Evolutionary conservation across 1,140 invertebrate genomes (phyloP).

Genomic region (Pogonognathellus flavescens): DNA sequence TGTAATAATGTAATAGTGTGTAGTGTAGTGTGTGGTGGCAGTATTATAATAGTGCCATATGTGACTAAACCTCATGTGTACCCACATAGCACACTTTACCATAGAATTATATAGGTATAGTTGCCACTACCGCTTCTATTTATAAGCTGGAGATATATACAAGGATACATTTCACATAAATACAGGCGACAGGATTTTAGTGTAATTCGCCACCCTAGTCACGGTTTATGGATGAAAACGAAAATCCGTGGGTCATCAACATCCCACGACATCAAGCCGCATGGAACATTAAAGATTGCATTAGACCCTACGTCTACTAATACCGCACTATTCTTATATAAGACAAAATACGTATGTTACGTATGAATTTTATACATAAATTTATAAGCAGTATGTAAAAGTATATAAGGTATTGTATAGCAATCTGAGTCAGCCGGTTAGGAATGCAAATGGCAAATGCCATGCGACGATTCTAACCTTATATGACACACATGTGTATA

Average conservation of each 20-base stretch:
- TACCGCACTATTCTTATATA: not conserved
- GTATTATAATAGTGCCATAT: no score
- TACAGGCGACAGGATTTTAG: no score
- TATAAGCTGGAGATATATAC: no score
- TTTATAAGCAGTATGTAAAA: not conserved
- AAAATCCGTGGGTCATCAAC: slow-evolving; percentile 35
- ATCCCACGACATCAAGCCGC: slow-evolving; percentile 24
- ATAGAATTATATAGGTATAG: no score
- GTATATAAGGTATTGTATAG: not conserved
- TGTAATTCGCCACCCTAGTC: slow-evolving; percentile 42
- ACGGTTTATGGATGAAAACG: slow-evolving; percentile 33
- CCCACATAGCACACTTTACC: no score
- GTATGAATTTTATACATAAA: not conserved
- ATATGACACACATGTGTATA: not conserved
- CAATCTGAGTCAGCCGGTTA: slow-evolving; percentile 55
- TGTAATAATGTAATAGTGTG: not conserved
- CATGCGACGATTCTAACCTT: not conserved
- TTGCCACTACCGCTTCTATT: no score
- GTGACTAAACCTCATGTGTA: no score
- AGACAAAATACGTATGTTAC: not conserved
- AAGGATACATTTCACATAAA: no score
- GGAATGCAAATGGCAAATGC: slow-evolving; percentile 57
- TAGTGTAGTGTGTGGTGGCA: no score
- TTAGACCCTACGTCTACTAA: not conserved
- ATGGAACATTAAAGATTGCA: slow-evolving; percentile 48